Evolutionary conservation across 1,140 invertebrate genomes (phyloP).

Genomic region (Rhagoletis pomonella): DNA sequence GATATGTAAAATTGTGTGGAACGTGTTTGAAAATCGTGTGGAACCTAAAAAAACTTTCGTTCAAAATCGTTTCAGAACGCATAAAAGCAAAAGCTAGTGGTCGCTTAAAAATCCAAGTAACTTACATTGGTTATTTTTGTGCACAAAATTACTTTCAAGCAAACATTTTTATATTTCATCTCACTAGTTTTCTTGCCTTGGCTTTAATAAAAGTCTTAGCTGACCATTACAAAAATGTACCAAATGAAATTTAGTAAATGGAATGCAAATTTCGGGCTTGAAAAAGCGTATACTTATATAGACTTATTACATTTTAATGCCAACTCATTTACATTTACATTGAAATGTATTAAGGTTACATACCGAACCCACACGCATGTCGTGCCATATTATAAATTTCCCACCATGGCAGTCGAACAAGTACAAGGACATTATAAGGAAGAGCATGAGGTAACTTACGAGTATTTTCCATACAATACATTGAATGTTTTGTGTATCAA

Average conservation of each 20-base stretch:
- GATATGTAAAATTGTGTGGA: too few species aligned
- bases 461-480: too few species aligned
- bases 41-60: too few species aligned
- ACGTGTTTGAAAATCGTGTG: too few species aligned
- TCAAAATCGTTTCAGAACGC: too few species aligned
- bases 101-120: too few species aligned
- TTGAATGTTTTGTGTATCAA: too few species aligned
- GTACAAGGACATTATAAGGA: background rate
- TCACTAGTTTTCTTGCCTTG: too few species aligned
- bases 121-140: too few species aligned
- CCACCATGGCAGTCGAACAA: background rate
- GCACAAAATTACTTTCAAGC: too few species aligned
- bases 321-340: slow-evolving; percentile 35
- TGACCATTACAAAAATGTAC: background rate
- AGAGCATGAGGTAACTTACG: background rate
- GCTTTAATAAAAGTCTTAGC: slow-evolving; percentile 23
- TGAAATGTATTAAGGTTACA: background rate
- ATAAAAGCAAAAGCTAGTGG: too few species aligned
- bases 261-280: slow-evolving; percentile 1
- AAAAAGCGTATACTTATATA: background rate
- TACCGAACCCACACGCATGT: background rate
- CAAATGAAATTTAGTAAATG: slow-evolving; percentile 13
- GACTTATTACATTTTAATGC: background rate
- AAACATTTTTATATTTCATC: too few species aligned
- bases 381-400: slow-evolving; percentile 34